Evolutionary conservation across 2,888 invertebrate genomes (phyloP).

Genomic region (Machimus atricapillus): DNA sequence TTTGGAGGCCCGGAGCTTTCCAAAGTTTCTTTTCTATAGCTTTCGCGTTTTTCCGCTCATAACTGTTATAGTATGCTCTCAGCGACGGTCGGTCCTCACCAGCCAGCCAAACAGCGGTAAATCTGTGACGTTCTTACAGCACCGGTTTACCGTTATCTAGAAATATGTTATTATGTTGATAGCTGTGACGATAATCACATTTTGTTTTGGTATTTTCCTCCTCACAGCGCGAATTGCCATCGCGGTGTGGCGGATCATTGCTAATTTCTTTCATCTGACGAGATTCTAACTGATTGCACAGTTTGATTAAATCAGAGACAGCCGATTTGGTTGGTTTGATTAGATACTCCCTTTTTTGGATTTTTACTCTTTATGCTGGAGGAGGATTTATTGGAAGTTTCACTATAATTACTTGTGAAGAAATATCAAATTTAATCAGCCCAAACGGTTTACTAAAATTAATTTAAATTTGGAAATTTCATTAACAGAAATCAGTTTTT

Average conservation of each 20-base stretch:
- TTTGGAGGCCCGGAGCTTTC: background rate
- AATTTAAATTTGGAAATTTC: too few relatives aligned
- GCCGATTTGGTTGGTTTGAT: background rate
- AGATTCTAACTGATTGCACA: conserved; percentile 12
- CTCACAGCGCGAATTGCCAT: background rate
- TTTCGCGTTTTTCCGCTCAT: conserved; percentile 7
- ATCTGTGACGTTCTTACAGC: conserved; percentile 44
- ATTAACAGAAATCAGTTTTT: background rate
- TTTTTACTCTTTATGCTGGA: background rate
- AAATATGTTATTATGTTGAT: conserved; percentile 45
- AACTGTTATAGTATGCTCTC: background rate
- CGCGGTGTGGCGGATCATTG: background rate
- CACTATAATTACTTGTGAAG: background rate
- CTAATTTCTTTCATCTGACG: background rate
- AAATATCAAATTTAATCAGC: background rate
- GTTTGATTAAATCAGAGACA: background rate
- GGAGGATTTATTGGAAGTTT: background rate
- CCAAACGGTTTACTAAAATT: background rate
- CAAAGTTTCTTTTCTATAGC: background rate
- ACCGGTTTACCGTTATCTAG: conserved; percentile 42
- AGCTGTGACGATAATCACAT: conserved; percentile 42
- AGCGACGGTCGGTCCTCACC: background rate
- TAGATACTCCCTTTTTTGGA: background rate
- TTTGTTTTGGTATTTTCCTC: conserved; percentile 30
- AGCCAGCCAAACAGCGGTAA: conserved; percentile 44